A percentile compares a stretch with the other conserved stretches of the same genome.
Evolutionary conservation across 2,888 invertebrate genomes (phyloP).

Genomic region (Lordiphosa andalusiaca): DNA sequence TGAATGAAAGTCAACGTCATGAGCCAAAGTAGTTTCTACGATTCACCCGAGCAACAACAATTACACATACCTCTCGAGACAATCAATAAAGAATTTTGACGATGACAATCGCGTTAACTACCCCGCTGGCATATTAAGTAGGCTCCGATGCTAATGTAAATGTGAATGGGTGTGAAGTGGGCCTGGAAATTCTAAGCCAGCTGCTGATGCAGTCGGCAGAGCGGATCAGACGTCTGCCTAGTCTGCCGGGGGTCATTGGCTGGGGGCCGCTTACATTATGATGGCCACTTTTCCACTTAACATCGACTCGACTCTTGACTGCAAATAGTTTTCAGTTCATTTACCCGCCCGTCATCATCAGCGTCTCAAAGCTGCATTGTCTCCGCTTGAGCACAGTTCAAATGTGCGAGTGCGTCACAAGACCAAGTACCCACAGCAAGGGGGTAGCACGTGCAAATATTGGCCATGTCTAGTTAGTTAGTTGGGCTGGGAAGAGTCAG

Average conservation of each 20-base stretch:
- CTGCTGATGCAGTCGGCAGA: constrained; percentile 5
- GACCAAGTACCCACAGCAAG: constrained; percentile 22
- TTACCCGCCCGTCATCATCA: constrained; percentile 44
- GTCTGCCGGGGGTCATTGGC: constrained; percentile 32
- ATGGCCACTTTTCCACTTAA: constrained; percentile 11
- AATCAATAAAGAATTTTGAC: constrained; percentile 68
- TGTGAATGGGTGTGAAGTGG: constrained; percentile 61
- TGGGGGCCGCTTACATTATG: constrained; percentile 40
- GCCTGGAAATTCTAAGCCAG: constrained; percentile 44
- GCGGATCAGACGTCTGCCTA: constrained; percentile 21
- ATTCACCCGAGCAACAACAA: constrained; percentile 11
- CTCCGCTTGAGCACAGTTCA: constrained; percentile 45
- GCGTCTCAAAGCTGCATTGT: constrained; percentile 50
- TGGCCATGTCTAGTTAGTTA: constrained; percentile 6
- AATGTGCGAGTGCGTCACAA: constrained; percentile 64
- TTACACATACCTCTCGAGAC: constrained; percentile 19
- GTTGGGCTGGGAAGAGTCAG: constrained; percentile 1
- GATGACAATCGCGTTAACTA: constrained; percentile 50
- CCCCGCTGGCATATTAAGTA: constrained; percentile 33
- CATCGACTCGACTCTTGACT: constrained; percentile 28
- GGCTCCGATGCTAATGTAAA: constrained; percentile 27
- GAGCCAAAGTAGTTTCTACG: constrained; percentile 34
- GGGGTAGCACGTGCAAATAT: constrained; percentile 19
- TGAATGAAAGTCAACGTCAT: constrained; percentile 67
- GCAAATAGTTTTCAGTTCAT: constrained; percentile 69